These are phyloP conservation scores for Cotesia typhae DNA, from an alignment of 1,140 invertebrate species.

Conservation along the genomic window DNA sequence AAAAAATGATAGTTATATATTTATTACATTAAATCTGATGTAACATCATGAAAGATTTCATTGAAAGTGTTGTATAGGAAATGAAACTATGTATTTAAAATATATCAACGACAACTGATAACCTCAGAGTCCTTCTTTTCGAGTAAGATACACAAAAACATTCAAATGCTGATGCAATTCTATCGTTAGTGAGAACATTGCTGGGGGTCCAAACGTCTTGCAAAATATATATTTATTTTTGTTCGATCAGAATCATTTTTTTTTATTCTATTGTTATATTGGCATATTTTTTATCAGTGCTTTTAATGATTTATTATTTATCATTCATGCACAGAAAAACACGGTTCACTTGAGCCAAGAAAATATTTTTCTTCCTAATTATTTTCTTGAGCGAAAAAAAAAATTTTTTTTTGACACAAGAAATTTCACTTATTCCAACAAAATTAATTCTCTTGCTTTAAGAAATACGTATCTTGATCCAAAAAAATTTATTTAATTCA, in stretches of 20 bases:
- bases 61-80: not conserved
- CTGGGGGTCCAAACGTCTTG: conserved; percentile 47
- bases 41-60: conserved; percentile 33
- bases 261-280: not conserved
- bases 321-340: no score
- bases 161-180: conserved; percentile 46
- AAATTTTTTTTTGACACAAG: no score
- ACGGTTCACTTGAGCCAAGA: no score
- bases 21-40: conserved; percentile 17
- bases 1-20: no score
- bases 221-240: conserved; percentile 34
- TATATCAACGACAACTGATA: conserved; percentile 40
- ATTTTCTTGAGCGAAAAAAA: no score
- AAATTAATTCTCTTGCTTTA: no score
- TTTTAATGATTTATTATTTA: no score
- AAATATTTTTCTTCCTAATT: no score
- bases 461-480: no score
- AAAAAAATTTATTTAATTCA: no score
- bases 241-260: conserved; percentile 31
- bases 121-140: conserved; percentile 38
- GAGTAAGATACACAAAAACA: not conserved
- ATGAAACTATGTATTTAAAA: conserved; percentile 23
- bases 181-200: conserved; percentile 40
- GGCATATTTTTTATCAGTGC: not conserved
- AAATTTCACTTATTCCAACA: no score